Evolutionary conservation across 2,888 invertebrate genomes (phyloP).

Genomic region (Melinaea menophilus): DNA sequence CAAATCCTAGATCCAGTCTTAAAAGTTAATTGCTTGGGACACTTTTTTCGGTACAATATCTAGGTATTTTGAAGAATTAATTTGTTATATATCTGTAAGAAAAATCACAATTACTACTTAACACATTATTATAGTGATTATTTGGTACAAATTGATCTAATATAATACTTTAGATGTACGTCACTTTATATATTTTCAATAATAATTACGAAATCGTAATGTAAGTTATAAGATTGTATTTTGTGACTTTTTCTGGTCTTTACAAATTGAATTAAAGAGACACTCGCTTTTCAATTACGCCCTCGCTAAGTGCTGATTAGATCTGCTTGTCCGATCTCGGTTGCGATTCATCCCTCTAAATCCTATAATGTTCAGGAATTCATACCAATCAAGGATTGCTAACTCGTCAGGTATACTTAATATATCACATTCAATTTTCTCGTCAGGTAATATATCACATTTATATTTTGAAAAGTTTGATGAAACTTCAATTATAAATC

Average conservation of each 20-base stretch:
- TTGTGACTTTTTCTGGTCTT: not conserved
- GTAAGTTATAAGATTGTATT: too few species aligned
- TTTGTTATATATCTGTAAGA: not conserved
- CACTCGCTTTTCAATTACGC: slow-evolving; percentile 6
- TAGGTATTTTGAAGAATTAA: not conserved
- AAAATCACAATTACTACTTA: too few species aligned
- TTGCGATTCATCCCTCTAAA: slow-evolving; percentile 11
- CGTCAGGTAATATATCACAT: too few species aligned
- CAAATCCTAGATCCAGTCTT: slow-evolving; percentile 1
- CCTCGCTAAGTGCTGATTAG: slow-evolving; percentile 8
- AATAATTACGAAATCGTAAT: too few species aligned
- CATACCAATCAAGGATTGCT: not conserved
- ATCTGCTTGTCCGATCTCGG: slow-evolving; percentile 11
- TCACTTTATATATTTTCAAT: too few species aligned
- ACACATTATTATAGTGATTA: too few species aligned
- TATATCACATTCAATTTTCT: too few species aligned
- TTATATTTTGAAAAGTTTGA: too few species aligned
- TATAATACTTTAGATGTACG: too few species aligned
- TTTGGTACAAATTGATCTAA: too few species aligned
- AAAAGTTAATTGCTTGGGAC: not conserved
- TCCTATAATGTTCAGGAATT: not conserved
- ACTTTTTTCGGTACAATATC: not conserved
- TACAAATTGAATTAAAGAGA: not conserved
- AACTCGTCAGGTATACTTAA: not conserved
- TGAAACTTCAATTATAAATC: too few species aligned